Evolutionary conservation across 2,888 invertebrate species (phyloP).

Genomic region (Lasioglossum lativentre): DNA sequence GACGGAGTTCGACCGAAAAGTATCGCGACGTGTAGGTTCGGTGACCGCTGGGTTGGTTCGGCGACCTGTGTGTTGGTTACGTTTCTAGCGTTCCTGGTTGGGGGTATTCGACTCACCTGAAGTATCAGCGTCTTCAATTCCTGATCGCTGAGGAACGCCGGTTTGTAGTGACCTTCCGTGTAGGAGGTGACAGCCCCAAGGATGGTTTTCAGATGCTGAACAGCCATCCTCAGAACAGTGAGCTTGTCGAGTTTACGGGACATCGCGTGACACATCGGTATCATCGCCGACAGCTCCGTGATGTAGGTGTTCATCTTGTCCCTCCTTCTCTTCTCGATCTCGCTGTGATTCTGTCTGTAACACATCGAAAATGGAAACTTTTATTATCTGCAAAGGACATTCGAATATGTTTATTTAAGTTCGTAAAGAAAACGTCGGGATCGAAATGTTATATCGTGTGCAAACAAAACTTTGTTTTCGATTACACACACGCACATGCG

Average conservation of each 20-base stretch:
- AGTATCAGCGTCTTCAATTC: slow-evolving; percentile 94
- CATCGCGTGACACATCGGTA: slow-evolving; percentile 98
- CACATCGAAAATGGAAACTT: background rate
- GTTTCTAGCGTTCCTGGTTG: background rate
- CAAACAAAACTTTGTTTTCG: background rate
- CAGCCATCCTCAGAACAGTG: slow-evolving; percentile 95
- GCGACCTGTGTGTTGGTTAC: background rate
- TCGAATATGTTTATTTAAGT: background rate
- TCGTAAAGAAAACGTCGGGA: background rate
- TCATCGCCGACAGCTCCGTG: slow-evolving; percentile 94
- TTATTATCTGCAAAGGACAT: background rate
- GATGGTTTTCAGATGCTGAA: slow-evolving; percentile 94
- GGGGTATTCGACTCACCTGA: slow-evolving; percentile 85
- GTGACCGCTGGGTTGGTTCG: no score
- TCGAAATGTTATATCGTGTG: background rate
- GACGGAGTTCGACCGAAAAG: no score
- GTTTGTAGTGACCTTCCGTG: slow-evolving; percentile 91
- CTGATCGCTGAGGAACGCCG: slow-evolving; percentile 93
- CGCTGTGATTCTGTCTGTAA: slow-evolving; percentile 97
- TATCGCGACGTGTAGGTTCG: no score
- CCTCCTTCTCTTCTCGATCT: slow-evolving; percentile 96
- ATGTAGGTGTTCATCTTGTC: slow-evolving; percentile 99
- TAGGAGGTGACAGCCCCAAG: slow-evolving; percentile 90
- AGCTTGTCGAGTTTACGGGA: slow-evolving; percentile 96
- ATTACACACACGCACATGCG: background rate